Conservation (phyloP, 2,888 invertebrate genomes). For the Cynaeus angustus region DNA sequence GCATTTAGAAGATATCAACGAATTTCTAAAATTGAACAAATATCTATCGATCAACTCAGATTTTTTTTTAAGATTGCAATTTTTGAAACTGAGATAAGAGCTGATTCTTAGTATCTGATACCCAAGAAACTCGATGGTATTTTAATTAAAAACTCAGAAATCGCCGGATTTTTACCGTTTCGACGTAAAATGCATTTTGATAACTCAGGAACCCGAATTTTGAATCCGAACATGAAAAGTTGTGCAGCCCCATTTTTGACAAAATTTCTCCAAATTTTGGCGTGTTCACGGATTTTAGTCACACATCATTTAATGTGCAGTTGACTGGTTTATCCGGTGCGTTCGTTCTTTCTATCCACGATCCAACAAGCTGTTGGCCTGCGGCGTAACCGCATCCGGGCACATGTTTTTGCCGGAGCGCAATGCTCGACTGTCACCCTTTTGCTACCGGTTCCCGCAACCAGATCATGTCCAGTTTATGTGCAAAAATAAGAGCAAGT, state of each 20-base stretch:
- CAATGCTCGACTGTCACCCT: conserved; percentile 51
- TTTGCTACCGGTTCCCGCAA: conserved; percentile 47
- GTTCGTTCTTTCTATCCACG: conserved; percentile 46
- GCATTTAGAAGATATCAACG: too few species aligned
- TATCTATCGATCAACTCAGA: too few species aligned
- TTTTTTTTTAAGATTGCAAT: too few species aligned
- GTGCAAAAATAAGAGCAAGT: conserved; percentile 37
- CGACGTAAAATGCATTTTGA: too few species aligned
- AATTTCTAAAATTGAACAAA: too few species aligned
- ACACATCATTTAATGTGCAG: conserved; percentile 46
- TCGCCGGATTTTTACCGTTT: too few species aligned
- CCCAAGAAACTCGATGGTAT: too few species aligned
- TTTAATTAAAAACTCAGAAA: too few species aligned
- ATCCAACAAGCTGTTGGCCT: conserved; percentile 56
- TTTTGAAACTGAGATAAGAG: too few species aligned
- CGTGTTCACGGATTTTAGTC: conserved; percentile 41
- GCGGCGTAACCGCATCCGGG: conserved; percentile 66
- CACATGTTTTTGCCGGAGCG: conserved; percentile 64
- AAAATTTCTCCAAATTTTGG: conserved; percentile 19
- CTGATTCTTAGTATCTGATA: too few species aligned
- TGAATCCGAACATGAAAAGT: background rate
- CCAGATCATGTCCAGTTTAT: conserved; percentile 32
- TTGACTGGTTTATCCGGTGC: conserved; percentile 48
- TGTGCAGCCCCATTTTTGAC: background rate
- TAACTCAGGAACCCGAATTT: too few species aligned